Percentiles rank a stretch among this genome's conserved stretches.
Evolutionary conservation across 92 coral and sea anemone species (phyloP).

Genomic region (Virgularia gustaviana): DNA sequence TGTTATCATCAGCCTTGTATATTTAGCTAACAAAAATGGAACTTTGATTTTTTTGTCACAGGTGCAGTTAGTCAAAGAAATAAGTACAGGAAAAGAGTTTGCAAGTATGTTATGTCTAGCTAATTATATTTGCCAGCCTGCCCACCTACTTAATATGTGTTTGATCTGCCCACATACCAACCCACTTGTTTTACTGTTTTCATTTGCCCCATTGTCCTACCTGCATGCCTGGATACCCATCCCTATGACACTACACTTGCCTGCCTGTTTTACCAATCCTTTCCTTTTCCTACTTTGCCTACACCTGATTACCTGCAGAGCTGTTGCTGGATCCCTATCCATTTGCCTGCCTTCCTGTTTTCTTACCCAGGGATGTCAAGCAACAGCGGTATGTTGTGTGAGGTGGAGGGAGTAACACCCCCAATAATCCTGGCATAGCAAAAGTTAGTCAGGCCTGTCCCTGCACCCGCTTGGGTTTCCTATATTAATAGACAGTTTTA

Average conservation of each 20-base stretch:
- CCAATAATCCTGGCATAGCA: background rate
- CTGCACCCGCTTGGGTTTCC: background rate
- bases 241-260: background rate
- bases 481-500: background rate
- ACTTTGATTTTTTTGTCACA: conserved; percentile 10
- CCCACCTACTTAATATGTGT: too few species aligned
- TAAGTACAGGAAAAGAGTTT: conserved; percentile 88
- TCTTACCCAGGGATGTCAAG: too few species aligned
- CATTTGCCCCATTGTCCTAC: too few species aligned
- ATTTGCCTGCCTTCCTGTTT: too few species aligned
- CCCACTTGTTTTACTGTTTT: too few species aligned
- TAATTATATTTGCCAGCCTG: too few species aligned
- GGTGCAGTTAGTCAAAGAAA: conserved; percentile 90
- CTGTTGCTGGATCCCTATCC: too few species aligned
- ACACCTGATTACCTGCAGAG: too few species aligned
- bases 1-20: background rate
- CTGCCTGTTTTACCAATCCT: background rate
- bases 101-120: conserved; percentile 68
- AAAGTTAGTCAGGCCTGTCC: background rate
- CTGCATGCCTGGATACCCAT: too few species aligned
- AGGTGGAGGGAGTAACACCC: background rate
- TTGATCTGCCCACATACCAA: too few species aligned
- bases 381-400: too few species aligned
- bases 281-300: background rate
- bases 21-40: background rate